Percentiles rank a stretch among this genome's conserved stretches.
These are phyloP conservation scores for Trochalopteron elliotii DNA, from an alignment of 2,113 vertebrate species.

Conservation along the genomic window DNA sequence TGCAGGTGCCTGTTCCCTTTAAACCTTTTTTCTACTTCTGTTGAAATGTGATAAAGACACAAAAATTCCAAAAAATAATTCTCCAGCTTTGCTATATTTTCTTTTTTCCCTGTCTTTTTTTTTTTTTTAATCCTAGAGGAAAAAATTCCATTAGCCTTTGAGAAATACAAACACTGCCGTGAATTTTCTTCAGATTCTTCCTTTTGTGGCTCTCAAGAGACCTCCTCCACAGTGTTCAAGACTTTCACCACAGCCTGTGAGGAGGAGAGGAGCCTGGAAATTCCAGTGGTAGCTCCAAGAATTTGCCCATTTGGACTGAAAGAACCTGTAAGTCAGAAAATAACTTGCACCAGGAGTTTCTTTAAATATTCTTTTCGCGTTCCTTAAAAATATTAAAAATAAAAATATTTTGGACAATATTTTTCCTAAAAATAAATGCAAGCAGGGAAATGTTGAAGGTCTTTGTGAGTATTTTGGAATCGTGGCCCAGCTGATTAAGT, in stretches of 20 bases:
- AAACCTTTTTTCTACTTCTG: not conserved
- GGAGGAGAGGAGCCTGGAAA: conserved; percentile 12
- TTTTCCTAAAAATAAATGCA: not conserved
- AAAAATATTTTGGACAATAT: not conserved
- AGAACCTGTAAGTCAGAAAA: conserved; percentile 51
- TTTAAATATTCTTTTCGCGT: not conserved
- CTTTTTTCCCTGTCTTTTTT: not conserved
- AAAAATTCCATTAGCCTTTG: not conserved
- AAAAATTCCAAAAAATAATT: not conserved
- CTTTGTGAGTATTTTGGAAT: not conserved
- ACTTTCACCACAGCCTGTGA: conserved; percentile 43
- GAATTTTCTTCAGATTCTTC: conserved; percentile 29
- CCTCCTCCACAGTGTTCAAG: not conserved
- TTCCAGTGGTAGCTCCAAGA: not conserved
- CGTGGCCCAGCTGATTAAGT: not conserved
- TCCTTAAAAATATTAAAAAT: not conserved
- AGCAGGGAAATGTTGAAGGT: not conserved
- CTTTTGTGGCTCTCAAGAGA: conserved; percentile 17
- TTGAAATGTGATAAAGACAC: not conserved
- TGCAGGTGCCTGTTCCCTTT: not conserved
- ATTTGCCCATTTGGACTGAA: not conserved
- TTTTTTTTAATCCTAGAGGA: not conserved
- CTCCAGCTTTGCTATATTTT: not conserved
- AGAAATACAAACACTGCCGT: conserved; percentile 9
- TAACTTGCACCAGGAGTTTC: not conserved